Base-by-base conservation (phyloP, 2,797 vertebrate species). In the Acanthopagrus latus region DNA sequence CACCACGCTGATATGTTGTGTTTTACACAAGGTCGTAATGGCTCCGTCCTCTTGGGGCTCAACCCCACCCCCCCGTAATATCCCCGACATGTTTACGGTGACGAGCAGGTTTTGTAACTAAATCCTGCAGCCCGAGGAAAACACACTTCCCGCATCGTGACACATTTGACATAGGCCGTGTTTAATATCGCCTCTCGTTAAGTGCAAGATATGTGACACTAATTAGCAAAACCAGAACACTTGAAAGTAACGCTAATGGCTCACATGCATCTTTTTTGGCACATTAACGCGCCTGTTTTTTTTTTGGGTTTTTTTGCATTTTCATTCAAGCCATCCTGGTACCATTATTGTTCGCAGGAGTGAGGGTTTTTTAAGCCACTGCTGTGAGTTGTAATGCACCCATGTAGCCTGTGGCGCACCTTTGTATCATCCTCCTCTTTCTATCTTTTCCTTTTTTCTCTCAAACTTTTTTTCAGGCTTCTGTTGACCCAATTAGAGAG, bases 401-500 rank as follows among this genome's bases (percentile, higher is more conserved):
- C 64, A 75, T 83, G 87, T 75, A 78, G 85, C 90, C 82, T 52
- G 3, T 6, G 0, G 81, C 29, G 16, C 23, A 74, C 81, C 74
- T 82, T 76, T 5, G 68, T 72, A 78, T 81, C 68, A 64, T 74
- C 71, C 57, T 83, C 33, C 56, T 70, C 69, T 54, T 83, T 77
- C 59, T 46, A 64, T 74, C 74, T 72, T 83, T 60, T 4, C 21
- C 65, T 38, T 86, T 82, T 82, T 78, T 71, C 80, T 81, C 72
- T 84, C n/a, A 73, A 89, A 90, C 76, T 70, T 84, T 89, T n/a
- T 87, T 77, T 50, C 33, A 62, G 74, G 82, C 76, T 79, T 71
- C 83, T 76, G 80, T 74, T 90, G 88, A 91, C 91, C 90, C 82
- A 94, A 89, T 94, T 94, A 88, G 78, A 82, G 46, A 52, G 66